Base-by-base conservation (phyloP, 2,888 invertebrate species). In the Nomada hirtipes region DNA sequence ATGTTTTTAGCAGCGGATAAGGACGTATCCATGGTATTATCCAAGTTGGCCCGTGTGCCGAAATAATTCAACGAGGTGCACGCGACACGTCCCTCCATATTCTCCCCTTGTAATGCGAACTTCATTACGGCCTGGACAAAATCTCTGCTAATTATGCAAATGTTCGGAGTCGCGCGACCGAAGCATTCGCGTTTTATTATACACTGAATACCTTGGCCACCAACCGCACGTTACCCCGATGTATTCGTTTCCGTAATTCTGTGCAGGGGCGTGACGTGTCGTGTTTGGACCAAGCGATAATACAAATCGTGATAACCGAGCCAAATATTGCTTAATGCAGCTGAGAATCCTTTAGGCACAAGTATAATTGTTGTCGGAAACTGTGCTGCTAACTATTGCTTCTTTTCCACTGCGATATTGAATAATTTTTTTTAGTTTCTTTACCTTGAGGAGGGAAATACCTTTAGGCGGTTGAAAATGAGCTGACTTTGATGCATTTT, bases 91-190 rank as follows among this genome's bases (percentile, higher is more conserved):
- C 68, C 59, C 82, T 72, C 63, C 70, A 80, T 68, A 85, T 79
- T 76, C 79, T 59, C 85, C 53, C 52, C 82, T 70, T 79, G 73
- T 84, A 84, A 84, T 77, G 78, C 71, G 79, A 79, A 79, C 79
- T 85, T 85, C 79, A 85, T 82, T 85, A 79, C 71, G 50, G 55
- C 50, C 53, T 53, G 84, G 72, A 80, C 78, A 70, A 84, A 86
- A 86, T 84, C 75, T 80, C 64, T 64, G 80, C 78, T 80, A 88
- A 88, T 87, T 86, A 87, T 88, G 86, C 75, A 88, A 84, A 86
- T 81, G 79, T 68, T 72, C 60, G 36, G 57, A 78, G 77, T 59
- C 69, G 50, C 64, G 76, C 57, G 70, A 50, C 26, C 67, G 74
- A 77, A 69, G 59, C 68, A 82, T 82, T 84, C 79, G 55, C 74